phyloP scores from a whole-genome alignment of 2,113 vertebrate species.

The Propithecus coquereli region DNA sequence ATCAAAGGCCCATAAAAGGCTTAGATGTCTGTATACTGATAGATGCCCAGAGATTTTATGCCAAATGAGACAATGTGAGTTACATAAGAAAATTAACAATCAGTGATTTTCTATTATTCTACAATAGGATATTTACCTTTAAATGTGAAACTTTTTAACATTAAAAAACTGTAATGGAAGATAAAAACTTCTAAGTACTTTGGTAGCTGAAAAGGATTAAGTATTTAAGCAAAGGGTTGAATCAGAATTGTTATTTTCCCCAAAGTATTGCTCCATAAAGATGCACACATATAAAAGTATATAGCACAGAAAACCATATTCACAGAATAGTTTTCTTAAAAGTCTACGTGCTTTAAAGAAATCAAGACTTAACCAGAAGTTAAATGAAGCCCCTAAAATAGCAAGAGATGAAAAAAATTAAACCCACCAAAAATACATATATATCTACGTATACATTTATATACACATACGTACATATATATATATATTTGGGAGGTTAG shows the following conservation, averaged over 20 bases:
- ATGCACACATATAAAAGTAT: conserved; percentile 30
- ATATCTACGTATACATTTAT: conserved; percentile 72
- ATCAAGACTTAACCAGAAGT: conserved; percentile 34
- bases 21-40: conserved; percentile 8
- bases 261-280: conserved; percentile 46
- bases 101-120: conserved; percentile 26
- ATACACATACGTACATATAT: conserved; percentile 70
- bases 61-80: neutral
- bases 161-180: neutral
- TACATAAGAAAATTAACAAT: conserved; percentile 32
- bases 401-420: conserved; percentile 53
- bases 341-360: conserved; percentile 40
- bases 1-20: conserved; percentile 8
- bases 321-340: conserved; percentile 19
- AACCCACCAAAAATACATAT: conserved; percentile 73
- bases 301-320: conserved; percentile 3
- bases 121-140: conserved; percentile 1
- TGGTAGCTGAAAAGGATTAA: conserved; percentile 28
- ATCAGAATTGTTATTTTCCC: conserved; percentile 1
- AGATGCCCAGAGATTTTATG: conserved; percentile 21
- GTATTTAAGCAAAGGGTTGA: conserved; percentile 15
- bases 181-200: neutral
- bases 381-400: neutral
- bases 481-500: conserved; percentile 63
- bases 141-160: conserved; percentile 41